Conservation (phyloP, 2,888 invertebrate genomes). For the Leptura quadrifasciata region DNA sequence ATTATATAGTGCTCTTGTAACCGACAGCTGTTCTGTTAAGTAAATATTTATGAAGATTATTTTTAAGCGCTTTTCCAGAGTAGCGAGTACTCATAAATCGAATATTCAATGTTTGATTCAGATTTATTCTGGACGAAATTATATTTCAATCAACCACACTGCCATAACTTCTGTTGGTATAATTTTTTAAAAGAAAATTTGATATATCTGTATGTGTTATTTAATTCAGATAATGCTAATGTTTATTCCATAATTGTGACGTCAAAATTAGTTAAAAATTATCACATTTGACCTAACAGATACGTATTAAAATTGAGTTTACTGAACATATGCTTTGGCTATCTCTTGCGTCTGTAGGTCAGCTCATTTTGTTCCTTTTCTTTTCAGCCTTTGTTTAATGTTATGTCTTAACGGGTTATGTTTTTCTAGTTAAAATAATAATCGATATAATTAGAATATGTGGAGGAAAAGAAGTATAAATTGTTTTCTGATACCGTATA, state of each 20-base stretch:
- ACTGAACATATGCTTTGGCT: slow-evolving; percentile 21
- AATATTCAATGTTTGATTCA: slow-evolving; percentile 24
- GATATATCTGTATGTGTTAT: background rate
- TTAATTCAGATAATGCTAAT: slow-evolving; percentile 22
- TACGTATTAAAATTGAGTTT: background rate
- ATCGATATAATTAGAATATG: too few species aligned
- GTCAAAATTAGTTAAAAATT: slow-evolving; percentile 30
- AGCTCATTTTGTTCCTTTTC: slow-evolving; percentile 5
- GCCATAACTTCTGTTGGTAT: background rate
- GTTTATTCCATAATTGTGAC: slow-evolving; percentile 31
- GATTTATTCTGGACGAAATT: slow-evolving; percentile 25
- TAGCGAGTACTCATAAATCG: slow-evolving; percentile 24
- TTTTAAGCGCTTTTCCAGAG: slow-evolving; percentile 34
- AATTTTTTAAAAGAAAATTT: background rate
- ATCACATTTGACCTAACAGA: slow-evolving; percentile 28
- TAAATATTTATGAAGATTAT: slow-evolving; percentile 39
- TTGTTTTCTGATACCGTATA: too few species aligned
- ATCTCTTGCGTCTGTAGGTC: slow-evolving; percentile 24
- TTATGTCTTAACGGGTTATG: slow-evolving; percentile 3
- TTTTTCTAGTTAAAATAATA: background rate
- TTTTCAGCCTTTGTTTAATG: background rate
- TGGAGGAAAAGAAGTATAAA: too few species aligned
- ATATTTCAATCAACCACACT: background rate
- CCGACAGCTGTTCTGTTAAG: slow-evolving; percentile 28
- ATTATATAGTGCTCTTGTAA: slow-evolving; percentile 32